Base-by-base conservation (phyloP, 1,140 invertebrate genomes). In the Trissolcus basalis region DNA sequence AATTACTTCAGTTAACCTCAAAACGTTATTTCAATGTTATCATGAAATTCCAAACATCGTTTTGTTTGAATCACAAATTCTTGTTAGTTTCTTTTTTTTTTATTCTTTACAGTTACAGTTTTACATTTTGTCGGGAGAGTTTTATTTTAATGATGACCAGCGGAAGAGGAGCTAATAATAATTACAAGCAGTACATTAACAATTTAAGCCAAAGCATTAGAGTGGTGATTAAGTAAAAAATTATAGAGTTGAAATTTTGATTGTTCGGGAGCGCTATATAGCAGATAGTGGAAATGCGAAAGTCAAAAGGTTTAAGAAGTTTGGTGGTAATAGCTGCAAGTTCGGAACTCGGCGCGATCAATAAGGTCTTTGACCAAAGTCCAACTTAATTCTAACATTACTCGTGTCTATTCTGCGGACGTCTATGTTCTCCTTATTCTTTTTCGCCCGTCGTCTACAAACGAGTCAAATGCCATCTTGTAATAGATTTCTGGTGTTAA, bases 281-380 rank as follows among this genome's bases (percentile, higher is more conserved):
- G 54, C 14, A 60, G 56, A 65, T 49, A 70, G 39, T 63, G 45
- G 49, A 59, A 73, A 73, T 48, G 67, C 70, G 58, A 70, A 77
- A 77, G 74, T 68, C 63, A 76, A 73, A 81, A 79, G 73, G 74
- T 79, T 81, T 77, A 70, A 59, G 68, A 63, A 73, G 65, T 76
- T 76, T 64, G 54, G 67, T 69, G 50, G 51, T 77, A 75, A 73
- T 56, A 60, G 70, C 49, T 59, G 50, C 65, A 77, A 79, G 59
- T 81, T 81, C 50, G 45, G n/a, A 68, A 68, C 55, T 74, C 41
- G 11, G 16, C 14, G 68, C 48, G 80, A 81, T 81, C 80, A 77
- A 81, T 81, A 81, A 81, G 76, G 76, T 79, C 73, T 81, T 81
- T 80, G 80, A 81, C 78, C 76, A 78, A 70, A 73, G 74, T 80